Percentiles rank a stretch among this genome's conserved stretches.
These are phyloP conservation scores for Monochamus alternatus DNA, from an alignment of 2,888 invertebrate genomes.

Conservation along the genomic window DNA sequence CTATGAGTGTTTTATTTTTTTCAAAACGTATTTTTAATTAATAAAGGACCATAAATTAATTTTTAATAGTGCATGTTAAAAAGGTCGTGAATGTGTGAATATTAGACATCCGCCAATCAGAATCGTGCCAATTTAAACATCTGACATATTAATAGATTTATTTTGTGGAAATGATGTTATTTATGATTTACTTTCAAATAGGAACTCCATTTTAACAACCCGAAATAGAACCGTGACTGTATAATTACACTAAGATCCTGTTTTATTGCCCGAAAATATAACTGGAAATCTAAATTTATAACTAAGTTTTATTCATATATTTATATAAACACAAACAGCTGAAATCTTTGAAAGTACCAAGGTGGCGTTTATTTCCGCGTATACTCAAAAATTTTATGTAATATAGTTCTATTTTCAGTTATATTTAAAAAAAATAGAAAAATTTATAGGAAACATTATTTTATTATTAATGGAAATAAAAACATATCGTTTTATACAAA, in stretches of 20 bases:
- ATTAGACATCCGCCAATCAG: slow-evolving; percentile 3
- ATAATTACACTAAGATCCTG: not conserved
- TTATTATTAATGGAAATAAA: too few relatives aligned
- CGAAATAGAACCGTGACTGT: not conserved
- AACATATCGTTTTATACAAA: too few relatives aligned
- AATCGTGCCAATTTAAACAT: slow-evolving; percentile 6
- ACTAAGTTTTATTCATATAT: not conserved
- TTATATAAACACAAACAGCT: not conserved
- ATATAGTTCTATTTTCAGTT: too few relatives aligned
- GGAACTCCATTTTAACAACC: slow-evolving; percentile 4
- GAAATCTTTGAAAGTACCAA: not conserved
- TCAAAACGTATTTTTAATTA: too few relatives aligned
- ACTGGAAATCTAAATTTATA: not conserved
- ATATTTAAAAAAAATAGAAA: too few relatives aligned
- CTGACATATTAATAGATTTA: not conserved
- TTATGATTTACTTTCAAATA: slow-evolving; percentile 11
- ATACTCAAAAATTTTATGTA: too few relatives aligned
- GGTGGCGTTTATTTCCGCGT: not conserved
- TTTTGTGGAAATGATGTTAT: not conserved
- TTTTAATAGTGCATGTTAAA: too few relatives aligned
- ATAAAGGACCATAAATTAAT: too few relatives aligned
- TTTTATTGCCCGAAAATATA: slow-evolving; percentile 7
- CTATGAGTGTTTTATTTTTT: too few relatives aligned
- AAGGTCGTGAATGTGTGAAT: not conserved
- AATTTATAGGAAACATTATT: too few relatives aligned